A percentile compares a stretch with the other conserved stretches of the same genome.
phyloP scores from a whole-genome alignment of 2,888 invertebrate genomes.

The Nyleta sp. region DNA sequence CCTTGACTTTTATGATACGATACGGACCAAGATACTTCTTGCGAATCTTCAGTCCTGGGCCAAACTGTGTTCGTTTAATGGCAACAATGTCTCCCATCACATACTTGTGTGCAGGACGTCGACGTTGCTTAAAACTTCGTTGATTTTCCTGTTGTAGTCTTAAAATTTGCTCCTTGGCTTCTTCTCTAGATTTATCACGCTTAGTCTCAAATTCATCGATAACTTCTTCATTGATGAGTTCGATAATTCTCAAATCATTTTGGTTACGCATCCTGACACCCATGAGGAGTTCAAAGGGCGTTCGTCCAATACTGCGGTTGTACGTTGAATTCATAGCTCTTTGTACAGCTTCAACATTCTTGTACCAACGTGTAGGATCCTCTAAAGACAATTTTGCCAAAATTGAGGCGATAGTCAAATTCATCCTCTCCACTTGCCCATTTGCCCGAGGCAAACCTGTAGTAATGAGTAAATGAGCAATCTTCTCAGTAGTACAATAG shows the following conservation, averaged over 20 bases:
- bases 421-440: slow-evolving; percentile 10
- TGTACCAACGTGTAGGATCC: slow-evolving; percentile 13
- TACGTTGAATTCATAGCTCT: slow-evolving; percentile 28
- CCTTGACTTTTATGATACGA: slow-evolving; percentile 1
- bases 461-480: slow-evolving; percentile 22
- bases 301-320: slow-evolving; percentile 15
- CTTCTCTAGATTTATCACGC: slow-evolving; percentile 1
- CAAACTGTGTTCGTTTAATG: slow-evolving; percentile 53
- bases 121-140: not conserved
- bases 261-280: slow-evolving; percentile 20
- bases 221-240: not conserved
- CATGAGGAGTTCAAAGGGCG: slow-evolving; percentile 1
- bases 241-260: slow-evolving; percentile 11
- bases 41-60: slow-evolving; percentile 52
- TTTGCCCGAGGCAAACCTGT: slow-evolving; percentile 20
- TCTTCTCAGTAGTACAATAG: slow-evolving; percentile 22
- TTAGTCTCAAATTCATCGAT: not conserved
- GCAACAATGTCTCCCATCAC: slow-evolving; percentile 38
- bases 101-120: not conserved
- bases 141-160: slow-evolving; percentile 21
- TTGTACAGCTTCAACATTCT: slow-evolving; percentile 23
- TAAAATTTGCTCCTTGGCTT: not conserved
- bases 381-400: slow-evolving; percentile 29
- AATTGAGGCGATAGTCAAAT: not conserved
- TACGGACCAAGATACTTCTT: slow-evolving; percentile 58